Base-by-base conservation (phyloP, 2,888 invertebrate species). In the Nomada flava region DNA sequence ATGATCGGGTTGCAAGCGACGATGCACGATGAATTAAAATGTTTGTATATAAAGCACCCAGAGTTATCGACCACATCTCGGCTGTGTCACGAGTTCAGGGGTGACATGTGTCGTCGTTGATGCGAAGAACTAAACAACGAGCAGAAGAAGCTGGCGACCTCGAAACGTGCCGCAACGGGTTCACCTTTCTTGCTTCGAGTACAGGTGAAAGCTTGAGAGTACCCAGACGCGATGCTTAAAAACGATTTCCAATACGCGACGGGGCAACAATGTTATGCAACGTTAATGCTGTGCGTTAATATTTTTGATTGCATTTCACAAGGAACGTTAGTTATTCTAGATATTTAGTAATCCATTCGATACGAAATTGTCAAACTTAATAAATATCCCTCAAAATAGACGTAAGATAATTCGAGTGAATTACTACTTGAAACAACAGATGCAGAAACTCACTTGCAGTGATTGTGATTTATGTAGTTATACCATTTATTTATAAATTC, bases 1-100 rank as follows among this genome's bases (percentile, higher is more conserved):
- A 20, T 11, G 74, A 11, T 3, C 15, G 55, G 44, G 20, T 67
- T n/a, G 44, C 26, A 68, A 62, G 52, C 20, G 29, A 50, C 59
- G 57, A 3, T 65, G 75, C 70, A 64, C 59, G 64, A 70, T 73
- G 84, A 87, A 88, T 89, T 86, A 85, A 88, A 89, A 88, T 89
- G 88, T 89, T 89, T 89, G 85, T 82, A 86, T 87, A 83, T 86
- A 87, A 85, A 83, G 83, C 81, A 86, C 90, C 82, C 74, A 85
- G 88, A 69, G 87, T 83, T 88, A 90, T 90, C 89, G 89, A 90
- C 90, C 84, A 78, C 75, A 85, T 86, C 84, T 87, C 82, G 84
- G 87, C 83, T 80, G 86, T 90, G 89, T 87, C 89, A 89, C 78
- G 82, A 83, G 90, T 86, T 87, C 85, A 86, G 80, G 78, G 86